Conservation (phyloP, 2,888 invertebrate species). For the Torymus auratus region DNA sequence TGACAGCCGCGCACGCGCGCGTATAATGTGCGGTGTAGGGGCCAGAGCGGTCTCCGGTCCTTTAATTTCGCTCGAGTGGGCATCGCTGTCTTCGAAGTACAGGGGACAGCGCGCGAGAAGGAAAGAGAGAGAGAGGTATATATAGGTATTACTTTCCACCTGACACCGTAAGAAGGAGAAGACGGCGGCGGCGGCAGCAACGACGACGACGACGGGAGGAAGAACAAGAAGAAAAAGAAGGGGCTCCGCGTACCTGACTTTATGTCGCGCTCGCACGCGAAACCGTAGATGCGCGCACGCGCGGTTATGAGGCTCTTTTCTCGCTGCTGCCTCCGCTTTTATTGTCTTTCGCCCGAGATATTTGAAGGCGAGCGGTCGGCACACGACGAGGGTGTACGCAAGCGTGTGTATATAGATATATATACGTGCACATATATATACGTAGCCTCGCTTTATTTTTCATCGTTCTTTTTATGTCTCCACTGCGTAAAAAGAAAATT, state of each 20-base stretch:
- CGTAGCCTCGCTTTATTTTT: constrained; percentile 51
- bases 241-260: constrained; percentile 34
- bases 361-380: neutral
- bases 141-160: constrained; percentile 60
- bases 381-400: constrained; percentile 16
- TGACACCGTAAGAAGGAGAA: constrained; percentile 51
- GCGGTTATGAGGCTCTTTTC: constrained; percentile 56
- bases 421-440: neutral
- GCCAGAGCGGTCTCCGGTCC: constrained; percentile 46
- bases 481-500: constrained; percentile 44
- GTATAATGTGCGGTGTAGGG: constrained; percentile 19
- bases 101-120: neutral
- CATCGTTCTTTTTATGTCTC: constrained; percentile 48
- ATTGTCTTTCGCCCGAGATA: constrained; percentile 50
- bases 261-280: constrained; percentile 39
- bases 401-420: neutral
- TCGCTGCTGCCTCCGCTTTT: constrained; percentile 41
- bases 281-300: constrained; percentile 46
- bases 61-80: constrained; percentile 56
- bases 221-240: neutral
- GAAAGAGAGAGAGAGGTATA: neutral
- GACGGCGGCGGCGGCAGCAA: too few species aligned
- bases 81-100: constrained; percentile 37
- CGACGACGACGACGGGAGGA: too few species aligned
- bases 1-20: neutral